Evolutionary conservation across 1,140 invertebrate species (phyloP), one percentile per base, ranked within the genome.

Genomic region (Pantala flavescens): DNA sequence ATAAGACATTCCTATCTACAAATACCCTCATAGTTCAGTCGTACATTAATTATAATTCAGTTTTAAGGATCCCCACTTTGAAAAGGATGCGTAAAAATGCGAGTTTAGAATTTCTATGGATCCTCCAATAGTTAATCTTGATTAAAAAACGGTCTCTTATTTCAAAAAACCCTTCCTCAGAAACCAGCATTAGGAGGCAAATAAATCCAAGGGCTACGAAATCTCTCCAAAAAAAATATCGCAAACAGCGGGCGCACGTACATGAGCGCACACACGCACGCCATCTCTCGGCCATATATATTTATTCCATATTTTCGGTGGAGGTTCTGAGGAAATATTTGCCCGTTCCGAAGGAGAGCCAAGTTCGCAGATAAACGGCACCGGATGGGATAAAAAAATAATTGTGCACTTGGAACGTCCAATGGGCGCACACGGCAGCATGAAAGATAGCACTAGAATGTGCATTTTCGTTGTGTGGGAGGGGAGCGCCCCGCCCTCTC

Each of bases 241-340:
- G 49, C 3, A 12, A 63, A 36, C 9, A 2, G 28, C 28, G 9
- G 9, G 12, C 49, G 5, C 49, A 63, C 49, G 49, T 63, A 63
- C 49, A 19, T 63, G 49, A 3, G n/a, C 49, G 49, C 49, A 63
- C n/a, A 21, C 49, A 63, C 49, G 49, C 49, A 16, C 49, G 49
- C 16, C 14, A 21, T 63, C 49, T 63, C 49, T 16, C 49, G 16
- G 49, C 5, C 49, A 12, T 12, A 63, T 63, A 63, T 63, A 63
- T 63, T 63, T 63, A 63, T 63, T 63, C 3, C 12, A 63, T 63
- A 63, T 63, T 21, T 63, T 63, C 49, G 16, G 3, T 12, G 49
- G n/a, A 63, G 49, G 5, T 63, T 63, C 49, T 63, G 49, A 63
- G 49, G 49, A 63, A 63, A 63, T 63, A 63, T 63, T 63, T 63